Evolutionary conservation across 2,797 vertebrate species (phyloP).

Genomic region (Philypnodon macrostomus): DNA sequence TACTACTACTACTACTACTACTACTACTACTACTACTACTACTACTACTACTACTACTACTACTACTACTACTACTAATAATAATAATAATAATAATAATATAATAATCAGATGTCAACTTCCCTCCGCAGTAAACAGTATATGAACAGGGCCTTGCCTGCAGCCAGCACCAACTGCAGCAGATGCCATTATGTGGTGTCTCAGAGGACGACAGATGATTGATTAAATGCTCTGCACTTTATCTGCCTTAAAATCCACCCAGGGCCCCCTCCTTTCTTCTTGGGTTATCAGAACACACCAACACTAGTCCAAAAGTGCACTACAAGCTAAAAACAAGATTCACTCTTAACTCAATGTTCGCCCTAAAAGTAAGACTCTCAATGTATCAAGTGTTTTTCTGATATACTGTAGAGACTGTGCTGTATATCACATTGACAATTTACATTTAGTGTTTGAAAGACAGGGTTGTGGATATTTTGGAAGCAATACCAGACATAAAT

Average conservation of each 20-base stretch:
- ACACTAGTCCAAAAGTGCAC: slow-evolving; percentile 14
- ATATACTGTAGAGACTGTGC: background rate
- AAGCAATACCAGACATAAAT: background rate
- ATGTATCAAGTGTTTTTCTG: no score
- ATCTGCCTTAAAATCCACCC: slow-evolving; percentile 21
- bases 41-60: no score
- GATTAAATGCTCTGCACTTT: slow-evolving; percentile 33
- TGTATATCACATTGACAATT: background rate
- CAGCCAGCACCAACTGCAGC: slow-evolving; percentile 11
- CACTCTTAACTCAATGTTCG: background rate
- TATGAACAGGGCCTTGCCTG: slow-evolving; percentile 11
- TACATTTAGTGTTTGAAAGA: background rate
- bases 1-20: no score
- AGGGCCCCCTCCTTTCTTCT: slow-evolving; percentile 8
- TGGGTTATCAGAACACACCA: slow-evolving; percentile 22
- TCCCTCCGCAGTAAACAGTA: no score
- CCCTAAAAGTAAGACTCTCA: no score
- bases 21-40: no score
- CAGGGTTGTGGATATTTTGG: background rate
- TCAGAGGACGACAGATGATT: slow-evolving; percentile 24
- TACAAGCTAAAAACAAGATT: background rate
- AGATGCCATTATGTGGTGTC: slow-evolving; percentile 12
- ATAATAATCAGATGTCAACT: no score
- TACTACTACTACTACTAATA: no score
- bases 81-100: no score